phyloP scores from a whole-genome alignment of 2,888 invertebrate species.

The Acleris literana region DNA sequence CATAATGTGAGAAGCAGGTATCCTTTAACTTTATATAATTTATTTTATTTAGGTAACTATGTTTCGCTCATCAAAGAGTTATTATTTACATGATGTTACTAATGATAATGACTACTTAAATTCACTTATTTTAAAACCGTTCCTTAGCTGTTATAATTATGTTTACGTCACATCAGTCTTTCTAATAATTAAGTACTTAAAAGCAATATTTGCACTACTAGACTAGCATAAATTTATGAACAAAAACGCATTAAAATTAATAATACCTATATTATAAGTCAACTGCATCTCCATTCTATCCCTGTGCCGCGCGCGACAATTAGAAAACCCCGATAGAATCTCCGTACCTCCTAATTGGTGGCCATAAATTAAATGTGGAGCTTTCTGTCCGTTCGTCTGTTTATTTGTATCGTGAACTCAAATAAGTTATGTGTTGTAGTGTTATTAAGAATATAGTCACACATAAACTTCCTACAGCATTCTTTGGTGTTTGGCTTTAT shows the following conservation, averaged over 20 bases:
- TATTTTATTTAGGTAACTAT: too few relatives aligned
- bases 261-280: not conserved
- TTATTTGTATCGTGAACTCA: conserved; percentile 38
- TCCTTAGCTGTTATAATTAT: too few relatives aligned
- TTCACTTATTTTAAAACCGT: too few relatives aligned
- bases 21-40: too few relatives aligned
- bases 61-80: too few relatives aligned
- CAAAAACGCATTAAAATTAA: not conserved
- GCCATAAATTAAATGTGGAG: conserved; percentile 63
- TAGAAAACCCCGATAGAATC: conserved; percentile 67
- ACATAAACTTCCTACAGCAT: not conserved
- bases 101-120: too few relatives aligned
- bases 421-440: conserved; percentile 27
- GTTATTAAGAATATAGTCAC: conserved; percentile 21
- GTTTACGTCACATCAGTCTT: too few relatives aligned
- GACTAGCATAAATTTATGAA: not conserved
- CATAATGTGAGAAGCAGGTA: too few relatives aligned
- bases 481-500: too few relatives aligned
- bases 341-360: conserved; percentile 71
- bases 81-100: too few relatives aligned
- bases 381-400: conserved; percentile 52
- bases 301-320: conserved; percentile 44
- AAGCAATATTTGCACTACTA: too few relatives aligned
- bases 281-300: conserved; percentile 44
- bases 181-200: too few relatives aligned